phyloP scores from a whole-genome alignment of 1,140 invertebrate genomes.

The Penaeus vannamei region DNA sequence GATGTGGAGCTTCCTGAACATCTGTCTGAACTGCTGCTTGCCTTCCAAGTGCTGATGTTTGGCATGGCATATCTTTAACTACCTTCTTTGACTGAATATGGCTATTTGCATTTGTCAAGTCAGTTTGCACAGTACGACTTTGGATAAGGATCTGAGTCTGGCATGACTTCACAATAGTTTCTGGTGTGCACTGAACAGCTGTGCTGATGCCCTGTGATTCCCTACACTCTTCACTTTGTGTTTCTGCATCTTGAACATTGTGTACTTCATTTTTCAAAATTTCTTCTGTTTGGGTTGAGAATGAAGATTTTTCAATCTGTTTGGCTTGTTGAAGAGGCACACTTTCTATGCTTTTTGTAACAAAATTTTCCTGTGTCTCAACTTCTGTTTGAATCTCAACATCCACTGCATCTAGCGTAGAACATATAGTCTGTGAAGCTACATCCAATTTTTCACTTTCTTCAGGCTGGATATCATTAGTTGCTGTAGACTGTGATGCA shows the following conservation, averaged over 20 bases:
- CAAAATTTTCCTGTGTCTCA: background rate
- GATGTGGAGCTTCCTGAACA: background rate
- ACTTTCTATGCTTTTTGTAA: background rate
- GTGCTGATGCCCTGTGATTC: background rate
- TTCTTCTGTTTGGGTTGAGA: slow-evolving; percentile 38
- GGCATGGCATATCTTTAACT: slow-evolving; percentile 42
- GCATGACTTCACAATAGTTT: slow-evolving; percentile 38
- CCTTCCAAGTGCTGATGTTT: slow-evolving; percentile 19
- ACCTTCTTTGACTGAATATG: background rate
- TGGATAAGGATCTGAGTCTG: slow-evolving; percentile 34
- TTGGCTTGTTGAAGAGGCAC: background rate
- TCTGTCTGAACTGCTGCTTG: slow-evolving; percentile 47
- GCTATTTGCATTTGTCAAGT: background rate
- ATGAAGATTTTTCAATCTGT: background rate
- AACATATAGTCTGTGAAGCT: background rate
- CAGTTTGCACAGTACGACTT: slow-evolving; percentile 1
- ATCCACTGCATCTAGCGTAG: background rate
- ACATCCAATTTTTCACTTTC: background rate
- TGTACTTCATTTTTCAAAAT: background rate
- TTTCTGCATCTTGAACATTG: background rate
- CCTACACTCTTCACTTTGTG: slow-evolving; percentile 6
- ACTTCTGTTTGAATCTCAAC: background rate
- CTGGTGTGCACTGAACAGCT: slow-evolving; percentile 29
- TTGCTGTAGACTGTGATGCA: background rate
- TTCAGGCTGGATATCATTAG: slow-evolving; percentile 30